Evolutionary conservation across 1,140 invertebrate species (phyloP), one percentile per base, ranked within the genome.

Genomic region (Plectus sambesii): DNA sequence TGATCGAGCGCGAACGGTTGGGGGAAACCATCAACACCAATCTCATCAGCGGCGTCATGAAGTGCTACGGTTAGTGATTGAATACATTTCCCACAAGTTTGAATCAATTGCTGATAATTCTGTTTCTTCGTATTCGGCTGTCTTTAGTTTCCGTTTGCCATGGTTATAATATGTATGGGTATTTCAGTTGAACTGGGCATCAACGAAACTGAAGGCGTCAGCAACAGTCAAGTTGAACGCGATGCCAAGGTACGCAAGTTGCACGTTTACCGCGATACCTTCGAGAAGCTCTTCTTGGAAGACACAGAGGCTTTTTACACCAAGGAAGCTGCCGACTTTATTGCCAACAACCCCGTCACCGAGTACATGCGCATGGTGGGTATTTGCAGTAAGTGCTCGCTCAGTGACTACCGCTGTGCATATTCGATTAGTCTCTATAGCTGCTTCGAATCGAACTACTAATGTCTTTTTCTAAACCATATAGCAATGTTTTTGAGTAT

Each of bases 11-110:
- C 54, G 92, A 97, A 72, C 76, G 93, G 47, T 89, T 89, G 68
- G 90, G 90, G 0, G 90, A 97, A 73, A 85, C 85, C 6, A 96
- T 97, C 56, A 94, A 94, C 68, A 93, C 90, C 0, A 76, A 86
- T 47, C 77, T 98, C 29, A 85, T 99, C 12, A 92, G 86, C 59
- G 89, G 90, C 49, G 92, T 84, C 2, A 80, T 83, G 52, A 77
- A 80, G 50, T 82, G 81, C 57, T 83, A 82, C 69, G 80, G 81
- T 67, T 75, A 77, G 66, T 57, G 76, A 12, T 5, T 36, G n/a
- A n/a, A n/a, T n/a, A n/a, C n/a, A n/a, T n/a, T n/a, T n/a, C n/a
- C n/a, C n/a, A n/a, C n/a, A n/a, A n/a, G n/a, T n/a, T n/a, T n/a
- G n/a, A n/a, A n/a, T n/a, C n/a, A n/a, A n/a, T n/a, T n/a, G n/a